phyloP scores from a whole-genome alignment of 2,888 invertebrate species.

The Diadromus collaris region DNA sequence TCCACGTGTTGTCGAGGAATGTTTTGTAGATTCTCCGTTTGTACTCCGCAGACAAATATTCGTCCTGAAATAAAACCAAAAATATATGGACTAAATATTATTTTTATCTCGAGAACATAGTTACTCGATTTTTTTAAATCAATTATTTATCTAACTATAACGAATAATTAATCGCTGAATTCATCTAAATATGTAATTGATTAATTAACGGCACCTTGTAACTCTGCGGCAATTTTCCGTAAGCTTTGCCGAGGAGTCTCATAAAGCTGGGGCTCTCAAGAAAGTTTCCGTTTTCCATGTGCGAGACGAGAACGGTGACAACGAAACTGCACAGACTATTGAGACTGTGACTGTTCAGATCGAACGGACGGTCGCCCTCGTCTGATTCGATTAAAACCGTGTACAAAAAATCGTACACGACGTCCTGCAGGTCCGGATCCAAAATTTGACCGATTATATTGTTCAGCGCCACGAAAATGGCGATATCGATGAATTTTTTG shows the following conservation, averaged over 20 bases:
- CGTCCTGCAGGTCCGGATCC: conserved; percentile 71
- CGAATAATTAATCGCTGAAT: too few species aligned
- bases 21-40: conserved; percentile 66
- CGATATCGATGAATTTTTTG: conserved; percentile 52
- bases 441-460: conserved; percentile 31
- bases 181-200: not conserved
- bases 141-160: too few species aligned
- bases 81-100: not conserved
- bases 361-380: not conserved
- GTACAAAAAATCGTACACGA: conserved; percentile 71
- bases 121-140: too few species aligned
- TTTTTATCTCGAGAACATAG: too few species aligned
- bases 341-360: conserved; percentile 6
- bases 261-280: conserved; percentile 71
- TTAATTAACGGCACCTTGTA: conserved; percentile 32
- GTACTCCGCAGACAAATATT: conserved; percentile 41
- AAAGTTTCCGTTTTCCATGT: conserved; percentile 55
- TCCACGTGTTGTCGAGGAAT: conserved; percentile 71
- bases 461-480: conserved; percentile 19
- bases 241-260: conserved; percentile 71
- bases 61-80: conserved; percentile 20
- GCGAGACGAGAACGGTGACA: conserved; percentile 27
- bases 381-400: conserved; percentile 40
- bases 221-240: conserved; percentile 61
- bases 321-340: conserved; percentile 22